phyloP scores from a whole-genome alignment of 2,888 invertebrate species.

The Pharmacophagus antenor region DNA sequence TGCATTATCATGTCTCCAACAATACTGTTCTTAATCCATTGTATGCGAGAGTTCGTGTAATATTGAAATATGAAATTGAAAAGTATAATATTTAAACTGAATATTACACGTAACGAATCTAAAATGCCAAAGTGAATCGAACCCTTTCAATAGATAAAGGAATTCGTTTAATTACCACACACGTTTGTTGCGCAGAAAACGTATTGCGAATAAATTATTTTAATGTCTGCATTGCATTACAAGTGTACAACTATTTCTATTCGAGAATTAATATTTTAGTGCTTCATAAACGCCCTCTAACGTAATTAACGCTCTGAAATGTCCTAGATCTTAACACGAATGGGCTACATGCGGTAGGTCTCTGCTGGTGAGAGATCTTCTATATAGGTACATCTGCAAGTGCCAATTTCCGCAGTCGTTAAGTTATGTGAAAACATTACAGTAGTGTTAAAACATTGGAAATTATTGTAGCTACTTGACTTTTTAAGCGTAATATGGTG shows the following conservation, averaged over 20 bases:
- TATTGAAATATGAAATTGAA: too few species aligned
- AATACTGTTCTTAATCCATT: too few species aligned
- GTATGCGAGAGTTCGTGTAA: too few species aligned
- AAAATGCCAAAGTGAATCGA: slow-evolving; percentile 33
- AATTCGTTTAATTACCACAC: slow-evolving; percentile 56
- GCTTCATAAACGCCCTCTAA: not conserved
- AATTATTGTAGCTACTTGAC: too few species aligned
- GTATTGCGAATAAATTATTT: slow-evolving; percentile 58
- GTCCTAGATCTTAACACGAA: not conserved
- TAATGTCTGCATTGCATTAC: slow-evolving; percentile 52
- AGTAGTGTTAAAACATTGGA: too few species aligned
- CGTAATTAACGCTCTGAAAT: slow-evolving; percentile 7
- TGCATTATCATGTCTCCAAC: too few species aligned
- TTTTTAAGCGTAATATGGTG: too few species aligned
- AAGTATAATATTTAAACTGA: not conserved
- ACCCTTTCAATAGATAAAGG: slow-evolving; percentile 48
- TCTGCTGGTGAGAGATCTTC: too few species aligned
- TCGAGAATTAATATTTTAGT: slow-evolving; percentile 19
- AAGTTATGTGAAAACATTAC: too few species aligned
- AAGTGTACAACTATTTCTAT: slow-evolving; percentile 20
- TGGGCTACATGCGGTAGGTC: too few species aligned
- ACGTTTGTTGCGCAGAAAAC: slow-evolving; percentile 48
- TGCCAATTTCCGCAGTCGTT: too few species aligned
- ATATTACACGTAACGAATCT: not conserved
- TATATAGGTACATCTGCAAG: too few species aligned